A percentile compares a stretch with the other conserved stretches of the same genome.
These are phyloP conservation scores for Mobula hypostoma DNA, from an alignment of 2,113 vertebrate species.

Conservation along the genomic window DNA sequence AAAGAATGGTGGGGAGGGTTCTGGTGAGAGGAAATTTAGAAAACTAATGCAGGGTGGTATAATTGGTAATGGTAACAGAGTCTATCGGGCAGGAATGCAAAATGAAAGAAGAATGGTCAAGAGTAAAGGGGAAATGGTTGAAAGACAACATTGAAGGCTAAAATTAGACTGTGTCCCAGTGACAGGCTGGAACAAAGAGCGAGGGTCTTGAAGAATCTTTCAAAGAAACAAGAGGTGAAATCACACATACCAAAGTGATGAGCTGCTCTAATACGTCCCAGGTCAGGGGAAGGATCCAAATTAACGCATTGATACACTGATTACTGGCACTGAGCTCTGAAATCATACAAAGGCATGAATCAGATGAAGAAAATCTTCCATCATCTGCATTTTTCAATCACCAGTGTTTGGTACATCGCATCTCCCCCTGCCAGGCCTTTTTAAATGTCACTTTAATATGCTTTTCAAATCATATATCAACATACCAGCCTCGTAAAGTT, in stretches of 20 bases:
- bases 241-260: conserved; percentile 11
- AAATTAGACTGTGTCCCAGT: background rate
- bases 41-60: no score
- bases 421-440: background rate
- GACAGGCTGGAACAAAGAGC: background rate
- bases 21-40: no score
- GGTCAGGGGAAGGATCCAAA: conserved; percentile 15
- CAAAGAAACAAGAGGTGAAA: background rate
- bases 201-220: background rate
- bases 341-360: background rate
- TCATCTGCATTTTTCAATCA: background rate
- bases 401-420: background rate
- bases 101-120: background rate
- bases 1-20: no score
- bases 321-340: conserved; percentile 11
- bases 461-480: no score
- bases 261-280: conserved; percentile 8
- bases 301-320: conserved; percentile 28
- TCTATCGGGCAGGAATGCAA: no score
- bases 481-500: background rate
- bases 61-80: no score
- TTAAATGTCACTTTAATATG: background rate
- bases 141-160: background rate
- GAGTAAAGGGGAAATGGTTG: background rate
- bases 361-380: background rate